phyloP scores from a whole-genome alignment of 2,113 vertebrate genomes.

The Physeter macrocephalus region DNA sequence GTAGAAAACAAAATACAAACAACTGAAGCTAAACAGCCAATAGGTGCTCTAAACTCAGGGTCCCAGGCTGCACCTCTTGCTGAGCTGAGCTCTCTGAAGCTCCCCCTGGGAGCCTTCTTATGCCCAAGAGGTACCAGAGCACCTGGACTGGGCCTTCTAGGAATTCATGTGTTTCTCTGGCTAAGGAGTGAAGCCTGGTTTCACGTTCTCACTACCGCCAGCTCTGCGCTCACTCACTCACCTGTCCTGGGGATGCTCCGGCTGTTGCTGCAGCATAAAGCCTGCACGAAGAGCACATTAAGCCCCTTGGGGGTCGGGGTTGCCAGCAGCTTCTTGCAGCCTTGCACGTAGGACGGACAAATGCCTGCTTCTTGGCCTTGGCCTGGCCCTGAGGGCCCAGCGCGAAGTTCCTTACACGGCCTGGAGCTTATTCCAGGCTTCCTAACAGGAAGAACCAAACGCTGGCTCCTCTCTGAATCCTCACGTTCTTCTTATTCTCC shows the following conservation, averaged over 20 bases:
- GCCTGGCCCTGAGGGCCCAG: not conserved
- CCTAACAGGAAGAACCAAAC: not conserved
- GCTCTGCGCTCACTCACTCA: not conserved
- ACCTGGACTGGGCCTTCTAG: not conserved
- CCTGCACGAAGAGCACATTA: not conserved
- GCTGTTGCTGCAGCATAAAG: not conserved
- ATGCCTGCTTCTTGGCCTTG: not conserved
- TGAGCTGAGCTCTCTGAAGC: not conserved
- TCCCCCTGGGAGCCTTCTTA: not conserved
- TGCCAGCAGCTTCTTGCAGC: not conserved
- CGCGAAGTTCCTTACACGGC: not conserved
- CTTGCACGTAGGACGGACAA: not conserved
- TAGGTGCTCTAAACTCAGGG: not conserved
- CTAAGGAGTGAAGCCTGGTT: not conserved
- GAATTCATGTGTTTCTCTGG: not conserved
- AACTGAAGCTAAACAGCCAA: not conserved
- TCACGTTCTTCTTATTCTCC: not conserved
- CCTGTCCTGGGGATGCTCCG: rapidly evolving
- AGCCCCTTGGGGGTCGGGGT: not conserved
- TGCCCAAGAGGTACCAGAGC: no score
- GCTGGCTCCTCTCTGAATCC: no score
- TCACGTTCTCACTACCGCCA: not conserved
- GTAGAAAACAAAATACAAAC: not conserved
- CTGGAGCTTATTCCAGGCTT: not conserved
- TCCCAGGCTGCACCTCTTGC: not conserved